Evolutionary conservation across 2,113 vertebrate species (phyloP), one percentile per base, ranked within the genome.

Genomic region (Axis porcinus): DNA sequence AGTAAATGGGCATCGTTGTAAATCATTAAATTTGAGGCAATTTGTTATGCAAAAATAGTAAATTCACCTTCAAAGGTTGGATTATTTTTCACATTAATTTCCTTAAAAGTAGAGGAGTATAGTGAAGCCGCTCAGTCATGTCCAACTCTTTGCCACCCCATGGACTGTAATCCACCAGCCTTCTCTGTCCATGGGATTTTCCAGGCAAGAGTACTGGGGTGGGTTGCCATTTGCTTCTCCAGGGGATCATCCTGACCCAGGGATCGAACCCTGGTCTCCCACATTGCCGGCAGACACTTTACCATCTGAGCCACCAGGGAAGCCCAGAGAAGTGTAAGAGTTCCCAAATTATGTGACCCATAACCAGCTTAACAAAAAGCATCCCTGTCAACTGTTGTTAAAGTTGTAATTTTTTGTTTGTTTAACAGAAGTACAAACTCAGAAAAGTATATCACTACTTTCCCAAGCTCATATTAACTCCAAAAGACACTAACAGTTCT

Each of bases 1-100:
- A n/a, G 28, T 21, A 67, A 25, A 58, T 1, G 21, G 45, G 4
- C 55, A 33, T 3, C 11, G 4, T n/a, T 40, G 74, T 9, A 95
- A 84, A 43, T 21, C 57, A 28, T 17, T 85, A 54, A 30, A 54
- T 43, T 33, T 47, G 43, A 23, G 19, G 36, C 33, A 12, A 47
- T 76, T 76, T 83, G 6, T 64, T 79, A 45, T 14, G 14, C 47
- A 33, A n/a, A 55, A 91, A 43, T 6, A 84, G 50, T 79, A 84
- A 87, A 64, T 16, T 40, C 7, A 30, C 19, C 93, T 98, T 98
- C 98, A 96, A 93, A 97, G 98, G 93, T 94, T 90, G 97, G 90
- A 97, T 91, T 97, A 88, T 16, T 98, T 98, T 98, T 97, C 96
- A 60, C 97, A 95, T 96, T 97, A 97, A 98, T 91, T 95, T 94